phyloP scores from a whole-genome alignment of 2,113 vertebrate species.

The Halcyon senegalensis region DNA sequence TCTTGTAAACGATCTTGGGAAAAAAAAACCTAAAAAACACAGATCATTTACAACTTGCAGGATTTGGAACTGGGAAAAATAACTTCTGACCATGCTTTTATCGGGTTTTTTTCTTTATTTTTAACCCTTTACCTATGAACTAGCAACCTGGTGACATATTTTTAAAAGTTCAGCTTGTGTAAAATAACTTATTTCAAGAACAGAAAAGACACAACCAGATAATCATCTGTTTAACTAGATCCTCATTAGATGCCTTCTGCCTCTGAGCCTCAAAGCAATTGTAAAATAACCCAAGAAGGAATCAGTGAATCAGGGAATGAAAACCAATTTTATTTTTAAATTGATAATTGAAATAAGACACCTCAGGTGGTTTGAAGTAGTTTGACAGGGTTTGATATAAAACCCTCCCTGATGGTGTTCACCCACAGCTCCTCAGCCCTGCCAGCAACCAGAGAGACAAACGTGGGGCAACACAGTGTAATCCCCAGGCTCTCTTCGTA shows the following conservation, averaged over 20 bases:
- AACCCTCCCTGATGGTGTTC: neutral
- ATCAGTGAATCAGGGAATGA: neutral
- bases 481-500: neutral
- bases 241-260: neutral
- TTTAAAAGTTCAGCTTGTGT: neutral
- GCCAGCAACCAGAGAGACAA: neutral
- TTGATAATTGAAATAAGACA: constrained; percentile 27
- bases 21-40: neutral
- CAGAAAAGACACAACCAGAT: neutral
- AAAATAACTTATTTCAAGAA: neutral
- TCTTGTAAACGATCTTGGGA: neutral
- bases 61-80: neutral
- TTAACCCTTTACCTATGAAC: neutral
- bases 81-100: neutral
- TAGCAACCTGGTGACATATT: neutral
- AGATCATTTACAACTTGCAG: neutral
- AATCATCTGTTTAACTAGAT: constrained; percentile 8
- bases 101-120: neutral
- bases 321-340: constrained; percentile 42
- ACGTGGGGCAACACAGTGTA: neutral
- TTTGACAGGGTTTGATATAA: neutral
- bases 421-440: neutral
- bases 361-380: constrained; percentile 9
- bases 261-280: neutral
- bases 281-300: neutral